Conservation (phyloP, 2,113 vertebrate species). For the Columba livia region DNA sequence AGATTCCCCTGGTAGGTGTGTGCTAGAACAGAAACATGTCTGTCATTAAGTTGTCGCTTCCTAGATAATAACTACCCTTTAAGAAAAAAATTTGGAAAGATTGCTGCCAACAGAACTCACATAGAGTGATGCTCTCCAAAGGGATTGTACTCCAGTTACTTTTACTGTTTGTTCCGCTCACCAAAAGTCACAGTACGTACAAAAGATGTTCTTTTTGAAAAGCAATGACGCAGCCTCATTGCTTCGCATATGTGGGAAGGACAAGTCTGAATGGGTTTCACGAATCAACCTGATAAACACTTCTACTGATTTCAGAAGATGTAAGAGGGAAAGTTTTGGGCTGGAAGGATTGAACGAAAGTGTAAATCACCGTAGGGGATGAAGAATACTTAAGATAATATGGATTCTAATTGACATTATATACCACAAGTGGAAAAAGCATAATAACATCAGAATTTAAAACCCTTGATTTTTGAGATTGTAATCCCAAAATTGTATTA, state of each 20-base stretch:
- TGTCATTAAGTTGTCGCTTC: constrained; percentile 52
- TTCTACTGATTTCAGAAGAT: not conserved
- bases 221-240: not conserved
- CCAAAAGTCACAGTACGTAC: not conserved
- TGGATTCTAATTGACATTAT: not conserved
- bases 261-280: not conserved
- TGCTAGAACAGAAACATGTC: constrained; percentile 17
- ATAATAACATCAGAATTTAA: not conserved
- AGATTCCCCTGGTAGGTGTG: constrained; percentile 13
- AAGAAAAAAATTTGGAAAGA: constrained; percentile 33
- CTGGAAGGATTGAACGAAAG: not conserved
- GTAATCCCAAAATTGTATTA: not conserved
- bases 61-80: constrained; percentile 44
- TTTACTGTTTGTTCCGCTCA: not conserved
- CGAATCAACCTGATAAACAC: not conserved
- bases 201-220: constrained; percentile 16
- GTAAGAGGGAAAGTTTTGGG: not conserved
- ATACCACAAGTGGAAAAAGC: not conserved
- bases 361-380: not conserved
- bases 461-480: not conserved
- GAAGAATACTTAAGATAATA: not conserved
- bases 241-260: not conserved
- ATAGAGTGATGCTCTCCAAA: not conserved
- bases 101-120: constrained; percentile 21
- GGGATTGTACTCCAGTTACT: not conserved